A percentile compares a stretch with the other conserved stretches of the same genome.
phyloP scores from a whole-genome alignment of 2,888 invertebrate genomes.

The Xestia sexstrigata region DNA sequence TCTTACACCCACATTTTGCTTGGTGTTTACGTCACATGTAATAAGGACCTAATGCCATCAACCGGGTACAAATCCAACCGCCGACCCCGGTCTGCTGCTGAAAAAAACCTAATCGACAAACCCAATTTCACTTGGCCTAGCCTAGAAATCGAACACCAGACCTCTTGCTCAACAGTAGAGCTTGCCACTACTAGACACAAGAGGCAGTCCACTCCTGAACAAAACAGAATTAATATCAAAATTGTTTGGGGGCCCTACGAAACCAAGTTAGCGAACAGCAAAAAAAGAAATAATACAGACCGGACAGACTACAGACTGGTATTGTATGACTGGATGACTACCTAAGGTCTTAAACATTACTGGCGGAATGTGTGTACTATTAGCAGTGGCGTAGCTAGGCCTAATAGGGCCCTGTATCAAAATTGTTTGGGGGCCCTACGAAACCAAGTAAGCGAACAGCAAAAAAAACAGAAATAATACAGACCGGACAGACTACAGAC shows the following conservation, averaged over 20 bases:
- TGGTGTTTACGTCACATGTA: neutral
- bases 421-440: too few relatives aligned
- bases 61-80: neutral
- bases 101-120: neutral
- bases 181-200: neutral
- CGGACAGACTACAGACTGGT: neutral
- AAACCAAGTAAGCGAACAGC: too few relatives aligned
- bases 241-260: too few relatives aligned
- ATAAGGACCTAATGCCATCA: neutral
- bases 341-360: too few relatives aligned
- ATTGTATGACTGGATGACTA: neutral
- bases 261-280: too few relatives aligned
- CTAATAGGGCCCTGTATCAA: too few relatives aligned
- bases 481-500: neutral
- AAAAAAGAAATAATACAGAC: neutral
- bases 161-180: neutral
- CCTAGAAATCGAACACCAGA: neutral
- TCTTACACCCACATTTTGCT: too few relatives aligned
- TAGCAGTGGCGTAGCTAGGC: neutral
- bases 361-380: too few relatives aligned
- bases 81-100: too few relatives aligned
- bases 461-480: neutral
- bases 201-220: neutral
- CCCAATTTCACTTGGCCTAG: neutral
- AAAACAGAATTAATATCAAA: too few relatives aligned